Evolutionary conservation across 1,140 invertebrate genomes (phyloP), one percentile per base, ranked within the genome.

Genomic region (Drosophila busckii): DNA sequence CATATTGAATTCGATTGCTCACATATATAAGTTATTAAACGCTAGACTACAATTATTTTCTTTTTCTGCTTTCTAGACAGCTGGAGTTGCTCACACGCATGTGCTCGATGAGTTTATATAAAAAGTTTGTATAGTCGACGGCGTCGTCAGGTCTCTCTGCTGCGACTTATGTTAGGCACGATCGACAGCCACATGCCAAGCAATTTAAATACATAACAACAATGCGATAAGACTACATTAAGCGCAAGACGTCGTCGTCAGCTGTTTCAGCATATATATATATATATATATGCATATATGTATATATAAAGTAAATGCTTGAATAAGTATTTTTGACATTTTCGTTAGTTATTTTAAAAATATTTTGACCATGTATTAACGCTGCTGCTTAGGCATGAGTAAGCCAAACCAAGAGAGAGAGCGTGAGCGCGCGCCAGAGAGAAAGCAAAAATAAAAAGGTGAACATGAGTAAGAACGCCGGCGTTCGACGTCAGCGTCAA

Each of bases 401-500:
- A 49, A 56, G 37, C 4, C 15, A 4, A 4, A n/a, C 3, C 25
- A 45, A 25, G 3, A 23, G 20, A 1, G 10, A 12, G 28, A 35
- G 10, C 10, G 16, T 10, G 44, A 6, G 25, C 5, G 9, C 4
- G 19, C 22, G 2, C n/a, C 3, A 15, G 23, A 15, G 31, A 3
- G 10, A 54, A 16, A 2, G 6, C 9, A 2, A n/a, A 3, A 15
- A 20, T 16, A 26, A 29, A 26, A 37, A 40, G 50, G 50, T 53
- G 32, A 54, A 50, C 46, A 16, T 9, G 9, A 15, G 28, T 20
- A 10, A 29, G 49, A 38, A 52, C 58, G 62, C 42, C 64, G 53
- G 29, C 55, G 42, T 50, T 29, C 32, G 37, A 35, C 49, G 58
- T 55, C 58, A 61, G 58, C 58, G 58, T 41, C 52, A 45, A 45